phyloP scores from a whole-genome alignment of 2,888 invertebrate species.

The Diploptera punctata region DNA sequence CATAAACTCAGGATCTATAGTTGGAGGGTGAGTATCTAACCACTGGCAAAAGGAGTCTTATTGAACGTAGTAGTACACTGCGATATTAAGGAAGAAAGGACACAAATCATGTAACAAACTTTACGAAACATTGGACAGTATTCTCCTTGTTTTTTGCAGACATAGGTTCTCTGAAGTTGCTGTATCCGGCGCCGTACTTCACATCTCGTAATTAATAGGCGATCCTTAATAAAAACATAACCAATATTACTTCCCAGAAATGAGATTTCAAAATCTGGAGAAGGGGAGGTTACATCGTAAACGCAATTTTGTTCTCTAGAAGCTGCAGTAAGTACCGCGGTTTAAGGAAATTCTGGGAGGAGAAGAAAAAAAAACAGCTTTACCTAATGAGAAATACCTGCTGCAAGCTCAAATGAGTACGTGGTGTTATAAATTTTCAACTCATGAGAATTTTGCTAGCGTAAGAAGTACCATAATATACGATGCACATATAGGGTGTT shows the following conservation, averaged over 20 bases:
- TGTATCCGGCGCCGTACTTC: background rate
- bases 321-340: background rate
- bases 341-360: background rate
- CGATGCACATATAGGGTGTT: too few species aligned
- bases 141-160: too few species aligned
- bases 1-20: too few species aligned
- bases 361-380: background rate
- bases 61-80: too few species aligned
- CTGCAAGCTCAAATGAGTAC: background rate
- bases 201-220: background rate
- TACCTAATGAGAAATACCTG: slow-evolving; percentile 15
- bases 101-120: too few species aligned
- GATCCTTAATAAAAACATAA: slow-evolving; percentile 14
- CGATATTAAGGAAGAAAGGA: too few species aligned
- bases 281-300: background rate
- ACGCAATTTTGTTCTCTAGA: background rate
- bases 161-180: too few species aligned
- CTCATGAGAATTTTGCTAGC: too few species aligned
- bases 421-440: slow-evolving; percentile 2
- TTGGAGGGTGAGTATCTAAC: too few species aligned
- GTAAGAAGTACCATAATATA: too few species aligned
- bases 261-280: background rate
- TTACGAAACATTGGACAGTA: too few species aligned
- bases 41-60: too few species aligned
- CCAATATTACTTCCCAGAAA: background rate